Base-by-base conservation (phyloP, 1,140 invertebrate genomes). In the Drosophila simulans region DNA sequence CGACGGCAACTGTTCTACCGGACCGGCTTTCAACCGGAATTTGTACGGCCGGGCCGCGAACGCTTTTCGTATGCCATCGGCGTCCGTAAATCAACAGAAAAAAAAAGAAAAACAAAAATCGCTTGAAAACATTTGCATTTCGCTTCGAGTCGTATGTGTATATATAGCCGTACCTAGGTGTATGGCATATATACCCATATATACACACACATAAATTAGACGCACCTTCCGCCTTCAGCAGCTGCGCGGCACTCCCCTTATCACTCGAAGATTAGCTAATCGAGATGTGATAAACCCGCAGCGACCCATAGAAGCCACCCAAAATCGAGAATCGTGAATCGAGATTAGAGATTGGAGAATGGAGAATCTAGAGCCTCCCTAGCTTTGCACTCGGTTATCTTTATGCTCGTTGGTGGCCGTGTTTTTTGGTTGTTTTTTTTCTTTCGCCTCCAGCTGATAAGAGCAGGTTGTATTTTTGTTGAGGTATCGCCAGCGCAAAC, bases 191-290 rank as follows among this genome's bases (percentile, higher is more conserved):
- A 13, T 42, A 57, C 7, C 25, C 31, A 34, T 15, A 17, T 20
- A 20, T 64, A 51, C 31, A 66, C 64, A 31, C 64, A 69, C 63
- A 70, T 70, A 70, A 70, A 70, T 70, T 70, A 70, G 66, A 70
- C 51, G 66, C 66, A 70, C 66, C 66, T 70, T 70, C 64, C 66
- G 60, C 64, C 64, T 64, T 27, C 60, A 22, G 45, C 37, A 51
- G 49, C 40, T 42, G 40, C 37, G 22, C 25, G 64, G 40, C 66
- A 70, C 66, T 70, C 66, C 66, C 64, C 66, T 70, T 70, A 70
- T 70, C 66, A 70, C 64, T 17, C 59, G n/a, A 62, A 68, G 64
- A 68, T 68, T 68, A 63, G 45, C 63, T 7, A 31, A 12, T 13
- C 34, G 55, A 58, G 45, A 58, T 42, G 46, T 52, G 64, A 68